Evolutionary conservation across 2,113 vertebrate genomes (phyloP), one percentile per base, ranked within the genome.

Genomic region (Phalacrocorax carbo): DNA sequence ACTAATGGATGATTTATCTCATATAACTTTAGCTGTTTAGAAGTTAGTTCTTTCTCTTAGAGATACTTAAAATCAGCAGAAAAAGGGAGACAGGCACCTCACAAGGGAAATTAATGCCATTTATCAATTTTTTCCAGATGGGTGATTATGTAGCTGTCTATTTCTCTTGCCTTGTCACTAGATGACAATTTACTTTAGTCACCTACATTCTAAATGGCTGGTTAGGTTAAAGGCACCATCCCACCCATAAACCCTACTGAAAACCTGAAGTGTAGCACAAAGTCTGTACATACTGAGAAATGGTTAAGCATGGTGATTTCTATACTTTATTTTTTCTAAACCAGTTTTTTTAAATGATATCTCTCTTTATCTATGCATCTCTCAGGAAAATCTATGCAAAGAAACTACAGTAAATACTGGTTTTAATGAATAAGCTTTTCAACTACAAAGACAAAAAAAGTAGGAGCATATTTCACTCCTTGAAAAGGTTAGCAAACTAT

Each of bases 401-500:
- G 78, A 87, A 96, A 82, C 36, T 75, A 91, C 11, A 15, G 80
- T 70, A 96, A 97, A 97, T 71, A 88, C 32, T 58, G 60, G n/a
- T 36, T 97, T 97, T 96, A 90, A 93, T 92, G 88, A 97, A 96
- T 69, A 85, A 89, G 71, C 66, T 97, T 90, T 95, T 96, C 82
- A 81, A 95, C 88, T 91, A 93, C 78, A 95, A 95, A 95, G 65
- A 54, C 20, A 82, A 42, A 91, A 90, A 94, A 93, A 90, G 61
- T 27, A 82, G 40, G 78, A 61, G 76, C 94, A 86, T 95, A 96
- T 98, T 98, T 97, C 94, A 97, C 88, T 98, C 66, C 92, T 95
- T 96, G 94, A 97, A 98, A 98, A 98, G 96, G 97, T 97, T 98
- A 97, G 96, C 83, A 93, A 97, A 94, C 88, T 96, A 51, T 97